Percentiles rank a stretch among this genome's conserved stretches.
phyloP scores from a whole-genome alignment of 2,797 vertebrate genomes.

The Acipenser transmontanus region DNA sequence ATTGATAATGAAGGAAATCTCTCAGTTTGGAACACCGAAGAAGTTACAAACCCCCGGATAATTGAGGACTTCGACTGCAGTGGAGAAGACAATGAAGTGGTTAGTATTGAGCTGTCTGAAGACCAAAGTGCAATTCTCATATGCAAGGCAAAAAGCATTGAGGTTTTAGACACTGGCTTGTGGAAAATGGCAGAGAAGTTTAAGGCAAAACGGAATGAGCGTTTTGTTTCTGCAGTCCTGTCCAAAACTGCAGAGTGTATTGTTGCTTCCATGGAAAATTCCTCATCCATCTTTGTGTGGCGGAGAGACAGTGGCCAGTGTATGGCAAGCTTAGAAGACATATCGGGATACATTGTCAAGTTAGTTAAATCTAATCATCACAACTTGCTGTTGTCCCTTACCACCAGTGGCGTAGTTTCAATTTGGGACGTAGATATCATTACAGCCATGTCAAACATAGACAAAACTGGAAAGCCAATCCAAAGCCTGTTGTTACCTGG shows the following conservation, averaged over 20 bases:
- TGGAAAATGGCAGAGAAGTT: constrained; percentile 98
- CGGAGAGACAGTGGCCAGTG: constrained; percentile 93
- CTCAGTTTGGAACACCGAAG: constrained; percentile 95
- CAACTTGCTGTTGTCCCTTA: constrained; percentile 90
- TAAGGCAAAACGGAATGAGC: constrained; percentile 89
- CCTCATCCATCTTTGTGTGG: constrained; percentile 97
- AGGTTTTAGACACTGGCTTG: constrained; percentile 84
- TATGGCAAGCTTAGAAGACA: constrained; percentile 95
- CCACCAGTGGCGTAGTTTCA: constrained; percentile 94
- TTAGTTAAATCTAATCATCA: constrained; percentile 94
- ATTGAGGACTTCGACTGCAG: constrained; percentile 95
- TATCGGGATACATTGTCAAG: constrained; percentile 94
- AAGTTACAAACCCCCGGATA: constrained; percentile 81
- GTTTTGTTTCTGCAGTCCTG: constrained; percentile 87
- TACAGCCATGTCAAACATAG: constrained; percentile 98
- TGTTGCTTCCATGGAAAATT: constrained; percentile 97
- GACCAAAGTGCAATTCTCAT: constrained; percentile 95
- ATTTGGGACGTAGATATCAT: constrained; percentile 98
- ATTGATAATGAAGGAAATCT: constrained; percentile 93
- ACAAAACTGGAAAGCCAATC: constrained; percentile 95
- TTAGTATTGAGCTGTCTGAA: constrained; percentile 89
- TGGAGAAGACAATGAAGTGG: constrained; percentile 88
- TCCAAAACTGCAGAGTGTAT: constrained; percentile 96
- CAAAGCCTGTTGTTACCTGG: constrained; percentile 80
- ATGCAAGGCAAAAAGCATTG: constrained; percentile 91